Evolutionary conservation across 2,113 vertebrate species (phyloP).

Genomic region (Syngnathus scovelli): DNA sequence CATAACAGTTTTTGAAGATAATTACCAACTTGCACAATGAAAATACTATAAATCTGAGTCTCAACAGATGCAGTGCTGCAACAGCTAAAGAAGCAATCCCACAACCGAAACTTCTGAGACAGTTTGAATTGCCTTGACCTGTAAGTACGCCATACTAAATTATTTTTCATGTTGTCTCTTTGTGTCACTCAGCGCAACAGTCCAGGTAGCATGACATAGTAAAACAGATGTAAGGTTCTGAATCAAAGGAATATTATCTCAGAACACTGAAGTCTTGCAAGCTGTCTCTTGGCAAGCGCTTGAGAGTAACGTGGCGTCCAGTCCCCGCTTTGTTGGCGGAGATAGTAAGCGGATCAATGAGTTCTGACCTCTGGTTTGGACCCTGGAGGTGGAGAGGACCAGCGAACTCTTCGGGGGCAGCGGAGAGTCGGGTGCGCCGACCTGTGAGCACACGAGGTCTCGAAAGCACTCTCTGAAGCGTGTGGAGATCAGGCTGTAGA

Average conservation of each 20-base stretch:
- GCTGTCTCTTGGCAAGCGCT: conserved; percentile 28
- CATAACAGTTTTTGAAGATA: background rate
- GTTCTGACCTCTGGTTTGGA: conserved; percentile 21
- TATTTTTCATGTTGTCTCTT: background rate
- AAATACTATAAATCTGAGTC: background rate
- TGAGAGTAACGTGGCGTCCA: conserved; percentile 20
- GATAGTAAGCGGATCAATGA: conserved; percentile 32
- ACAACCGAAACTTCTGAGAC: background rate
- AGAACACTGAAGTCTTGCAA: conserved; percentile 45
- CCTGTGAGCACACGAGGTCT: conserved; percentile 59
- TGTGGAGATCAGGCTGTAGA: conserved; percentile 73
- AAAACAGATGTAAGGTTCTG: background rate
- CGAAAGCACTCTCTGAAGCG: conserved; percentile 68
- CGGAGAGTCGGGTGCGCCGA: conserved; percentile 49
- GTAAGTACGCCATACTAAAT: background rate
- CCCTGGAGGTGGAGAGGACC: conserved; percentile 28
- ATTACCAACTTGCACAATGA: background rate
- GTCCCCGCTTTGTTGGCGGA: conserved; percentile 24
- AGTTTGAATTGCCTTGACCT: background rate
- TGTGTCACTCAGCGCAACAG: background rate
- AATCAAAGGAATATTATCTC: conserved; percentile 1
- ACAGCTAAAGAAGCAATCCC: background rate
- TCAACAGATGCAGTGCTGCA: background rate
- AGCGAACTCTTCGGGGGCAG: conserved; percentile 48
- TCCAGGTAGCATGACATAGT: background rate